Conservation (phyloP, 1,140 invertebrate genomes). For the Bombus huntii region DNA sequence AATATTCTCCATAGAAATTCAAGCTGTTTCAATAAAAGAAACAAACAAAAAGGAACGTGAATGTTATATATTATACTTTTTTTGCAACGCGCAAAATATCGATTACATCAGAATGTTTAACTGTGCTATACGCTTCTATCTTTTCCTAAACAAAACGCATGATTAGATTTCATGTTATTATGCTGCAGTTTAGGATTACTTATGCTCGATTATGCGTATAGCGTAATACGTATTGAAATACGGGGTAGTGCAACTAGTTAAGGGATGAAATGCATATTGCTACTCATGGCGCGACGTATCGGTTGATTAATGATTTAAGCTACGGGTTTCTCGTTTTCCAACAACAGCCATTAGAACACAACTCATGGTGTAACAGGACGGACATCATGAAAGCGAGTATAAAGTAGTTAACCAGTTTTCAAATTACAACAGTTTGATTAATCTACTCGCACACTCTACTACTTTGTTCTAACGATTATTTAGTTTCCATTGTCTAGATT, state of each 20-base stretch:
- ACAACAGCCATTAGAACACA: conserved; percentile 23
- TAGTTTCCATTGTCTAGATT: neutral
- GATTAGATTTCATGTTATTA: neutral
- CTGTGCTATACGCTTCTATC: neutral
- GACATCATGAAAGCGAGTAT: neutral
- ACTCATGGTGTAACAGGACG: neutral
- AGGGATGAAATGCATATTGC: conserved; percentile 29
- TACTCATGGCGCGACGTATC: conserved; percentile 11
- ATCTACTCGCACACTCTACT: conserved; percentile 55
- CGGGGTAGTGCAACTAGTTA: neutral
- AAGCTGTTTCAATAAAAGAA: neutral
- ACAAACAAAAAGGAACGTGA: neutral
- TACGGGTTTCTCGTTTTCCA: conserved; percentile 12
- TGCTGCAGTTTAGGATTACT: neutral
- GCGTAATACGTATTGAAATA: neutral
- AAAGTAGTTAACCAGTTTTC: conserved; percentile 30
- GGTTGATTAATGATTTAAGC: conserved; percentile 36
- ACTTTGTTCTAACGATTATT: neutral
- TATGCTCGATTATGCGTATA: conserved; percentile 5
- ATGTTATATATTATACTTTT: no score
- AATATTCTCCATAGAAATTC: neutral
- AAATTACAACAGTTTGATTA: conserved; percentile 4
- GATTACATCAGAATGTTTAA: neutral
- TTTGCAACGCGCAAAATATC: no score
- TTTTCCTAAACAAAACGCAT: neutral